Percentiles rank a stretch among this genome's conserved stretches.
These are phyloP conservation scores for Antechinus stuartii DNA, from an alignment of 2,113 vertebrate genomes.

Conservation along the genomic window DNA sequence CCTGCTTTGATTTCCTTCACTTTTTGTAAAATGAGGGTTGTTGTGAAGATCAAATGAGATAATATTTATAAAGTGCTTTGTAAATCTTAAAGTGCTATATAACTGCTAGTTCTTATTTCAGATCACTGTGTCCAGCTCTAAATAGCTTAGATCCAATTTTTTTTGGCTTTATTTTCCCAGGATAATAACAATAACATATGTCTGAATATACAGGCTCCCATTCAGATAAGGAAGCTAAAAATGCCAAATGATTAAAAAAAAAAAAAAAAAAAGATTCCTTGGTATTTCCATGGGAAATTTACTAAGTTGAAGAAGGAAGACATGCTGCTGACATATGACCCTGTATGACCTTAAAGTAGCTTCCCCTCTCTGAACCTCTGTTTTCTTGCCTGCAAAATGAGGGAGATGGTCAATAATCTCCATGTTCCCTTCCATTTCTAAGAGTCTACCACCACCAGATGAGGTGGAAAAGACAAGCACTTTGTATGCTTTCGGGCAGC, in stretches of 20 bases:
- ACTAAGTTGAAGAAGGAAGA: conserved; percentile 61
- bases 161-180: conserved; percentile 65
- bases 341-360: not conserved
- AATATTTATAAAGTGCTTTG: not conserved
- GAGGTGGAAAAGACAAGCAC: not conserved
- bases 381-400: not conserved
- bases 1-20: not conserved
- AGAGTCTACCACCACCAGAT: not conserved
- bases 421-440: not conserved
- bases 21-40: not conserved
- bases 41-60: not conserved
- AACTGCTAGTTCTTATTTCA: not conserved
- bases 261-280: conserved; percentile 62
- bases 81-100: not conserved
- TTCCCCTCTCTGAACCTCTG: not conserved
- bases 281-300: conserved; percentile 78
- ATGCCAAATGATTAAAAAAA: conserved; percentile 75
- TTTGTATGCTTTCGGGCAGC: not conserved
- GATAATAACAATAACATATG: conserved; percentile 80
- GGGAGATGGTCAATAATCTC: not conserved
- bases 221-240: conserved; percentile 81
- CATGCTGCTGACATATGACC: not conserved
- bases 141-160: conserved; percentile 25
- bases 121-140: conserved; percentile 9
- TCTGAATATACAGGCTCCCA: conserved; percentile 76